Conservation (phyloP, 2,888 invertebrate species). For the Vesta saturnalis region DNA sequence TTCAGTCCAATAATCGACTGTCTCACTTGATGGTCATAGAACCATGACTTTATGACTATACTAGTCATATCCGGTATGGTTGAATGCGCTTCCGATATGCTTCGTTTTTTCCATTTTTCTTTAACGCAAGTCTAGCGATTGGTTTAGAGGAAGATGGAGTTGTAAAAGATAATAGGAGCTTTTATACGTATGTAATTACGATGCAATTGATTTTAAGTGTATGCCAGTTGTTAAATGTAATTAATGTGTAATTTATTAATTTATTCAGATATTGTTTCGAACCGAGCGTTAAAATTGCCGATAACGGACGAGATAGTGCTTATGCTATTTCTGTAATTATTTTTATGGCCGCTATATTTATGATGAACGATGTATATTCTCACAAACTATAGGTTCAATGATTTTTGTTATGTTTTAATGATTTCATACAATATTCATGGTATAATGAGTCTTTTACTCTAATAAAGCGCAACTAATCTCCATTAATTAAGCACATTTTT, state of each 20-base stretch:
- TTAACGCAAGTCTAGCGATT: constrained; percentile 11
- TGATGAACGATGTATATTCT: constrained; percentile 30
- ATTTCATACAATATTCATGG: constrained; percentile 24
- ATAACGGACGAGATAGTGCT: constrained; percentile 61
- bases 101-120: constrained; percentile 28
- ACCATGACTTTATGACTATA: constrained; percentile 58
- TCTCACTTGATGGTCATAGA: constrained; percentile 51
- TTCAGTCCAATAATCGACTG: constrained; percentile 54
- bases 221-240: constrained; percentile 62
- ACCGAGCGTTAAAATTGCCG: constrained; percentile 62
- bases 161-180: constrained; percentile 45
- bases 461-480: constrained; percentile 31
- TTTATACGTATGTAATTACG: constrained; percentile 54
- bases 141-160: constrained; percentile 37
- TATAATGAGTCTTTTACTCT: constrained; percentile 28
- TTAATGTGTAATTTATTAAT: constrained; percentile 65
- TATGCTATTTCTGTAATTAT: constrained; percentile 38
- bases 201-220: constrained; percentile 61
- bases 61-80: constrained; percentile 60
- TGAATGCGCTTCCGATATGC: constrained; percentile 51
- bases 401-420: constrained; percentile 34
- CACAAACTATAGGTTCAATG: constrained; percentile 36
- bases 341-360: constrained; percentile 33
- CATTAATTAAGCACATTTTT: constrained; percentile 23
- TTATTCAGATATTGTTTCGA: constrained; percentile 63